Conservation (phyloP, 2,888 invertebrate species). For the Polylopha cassiicola region DNA sequence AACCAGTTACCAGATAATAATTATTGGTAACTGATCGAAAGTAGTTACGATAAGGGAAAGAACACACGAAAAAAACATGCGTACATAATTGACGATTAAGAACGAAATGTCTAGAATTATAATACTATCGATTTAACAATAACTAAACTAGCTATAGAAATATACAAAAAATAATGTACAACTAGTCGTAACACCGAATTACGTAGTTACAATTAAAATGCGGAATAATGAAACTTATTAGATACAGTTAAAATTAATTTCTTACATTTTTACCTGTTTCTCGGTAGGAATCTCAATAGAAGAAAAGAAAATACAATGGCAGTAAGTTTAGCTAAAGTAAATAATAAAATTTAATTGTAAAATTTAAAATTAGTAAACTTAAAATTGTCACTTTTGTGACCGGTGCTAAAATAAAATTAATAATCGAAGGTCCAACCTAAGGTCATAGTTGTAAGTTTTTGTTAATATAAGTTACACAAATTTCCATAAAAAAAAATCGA, state of each 20-base stretch:
- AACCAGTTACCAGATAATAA: too few species aligned
- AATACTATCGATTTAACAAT: conserved; percentile 10
- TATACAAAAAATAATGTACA: conserved; percentile 22
- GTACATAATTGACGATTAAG: conserved; percentile 12
- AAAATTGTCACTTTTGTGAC: background rate
- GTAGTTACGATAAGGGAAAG: conserved; percentile 29
- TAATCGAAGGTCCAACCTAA: too few species aligned
- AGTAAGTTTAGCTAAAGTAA: conserved; percentile 13
- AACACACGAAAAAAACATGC: conserved; percentile 10
- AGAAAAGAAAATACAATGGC: conserved; percentile 13
- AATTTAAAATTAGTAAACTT: background rate
- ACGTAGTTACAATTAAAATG: conserved; percentile 19
- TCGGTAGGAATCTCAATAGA: conserved; percentile 16
- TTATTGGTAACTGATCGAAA: too few species aligned
- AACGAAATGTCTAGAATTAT: conserved; percentile 26
- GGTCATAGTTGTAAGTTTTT: too few species aligned
- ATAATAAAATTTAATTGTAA: background rate
- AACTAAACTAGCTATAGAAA: conserved; percentile 8
- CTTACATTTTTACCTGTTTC: conserved; percentile 6
- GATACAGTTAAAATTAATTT: conserved; percentile 6
- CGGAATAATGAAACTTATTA: conserved; percentile 13
- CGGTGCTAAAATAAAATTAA: background rate
- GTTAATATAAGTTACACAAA: too few species aligned
- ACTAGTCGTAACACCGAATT: conserved; percentile 10
- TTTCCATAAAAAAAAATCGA: too few species aligned